phyloP scores from a whole-genome alignment of 2,888 invertebrate genomes.

The Eupeodes luniger region DNA sequence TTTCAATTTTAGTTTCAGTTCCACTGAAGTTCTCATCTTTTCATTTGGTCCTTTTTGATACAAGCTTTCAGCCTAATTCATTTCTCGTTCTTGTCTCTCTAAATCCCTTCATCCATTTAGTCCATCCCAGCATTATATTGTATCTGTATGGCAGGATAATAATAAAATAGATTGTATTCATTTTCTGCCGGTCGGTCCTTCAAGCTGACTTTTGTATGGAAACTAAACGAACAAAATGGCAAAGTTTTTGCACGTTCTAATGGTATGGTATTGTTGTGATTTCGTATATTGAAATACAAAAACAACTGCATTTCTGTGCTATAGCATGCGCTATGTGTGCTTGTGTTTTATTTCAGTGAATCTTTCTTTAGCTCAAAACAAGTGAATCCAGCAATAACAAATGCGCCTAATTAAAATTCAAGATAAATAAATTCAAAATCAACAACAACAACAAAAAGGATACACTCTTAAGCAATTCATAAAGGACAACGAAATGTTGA shows the following conservation, averaged over 20 bases:
- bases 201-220: conserved; percentile 27
- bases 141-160: conserved; percentile 31
- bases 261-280: conserved; percentile 20
- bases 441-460: conserved; percentile 32
- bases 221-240: conserved; percentile 19
- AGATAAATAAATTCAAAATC: conserved; percentile 31
- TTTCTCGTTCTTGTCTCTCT: conserved; percentile 43
- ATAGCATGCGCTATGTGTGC: background rate
- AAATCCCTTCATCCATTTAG: background rate
- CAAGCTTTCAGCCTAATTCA: conserved; percentile 63
- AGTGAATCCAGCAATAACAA: conserved; percentile 47
- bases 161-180: conserved; percentile 50
- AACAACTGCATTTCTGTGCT: conserved; percentile 28
- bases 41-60: conserved; percentile 9
- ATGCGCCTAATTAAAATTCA: conserved; percentile 61
- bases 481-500: conserved; percentile 58
- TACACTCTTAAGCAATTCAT: conserved; percentile 2
- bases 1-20: conserved; percentile 19
- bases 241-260: conserved; percentile 61
- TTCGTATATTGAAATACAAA: background rate
- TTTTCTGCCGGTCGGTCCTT: conserved; percentile 15
- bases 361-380: conserved; percentile 21
- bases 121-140: conserved; percentile 9
- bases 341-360: conserved; percentile 49
- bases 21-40: conserved; percentile 22